Evolutionary conservation across 1,140 invertebrate genomes (phyloP), one percentile per base, ranked within the genome.

Genomic region (Drosophila obscura): DNA sequence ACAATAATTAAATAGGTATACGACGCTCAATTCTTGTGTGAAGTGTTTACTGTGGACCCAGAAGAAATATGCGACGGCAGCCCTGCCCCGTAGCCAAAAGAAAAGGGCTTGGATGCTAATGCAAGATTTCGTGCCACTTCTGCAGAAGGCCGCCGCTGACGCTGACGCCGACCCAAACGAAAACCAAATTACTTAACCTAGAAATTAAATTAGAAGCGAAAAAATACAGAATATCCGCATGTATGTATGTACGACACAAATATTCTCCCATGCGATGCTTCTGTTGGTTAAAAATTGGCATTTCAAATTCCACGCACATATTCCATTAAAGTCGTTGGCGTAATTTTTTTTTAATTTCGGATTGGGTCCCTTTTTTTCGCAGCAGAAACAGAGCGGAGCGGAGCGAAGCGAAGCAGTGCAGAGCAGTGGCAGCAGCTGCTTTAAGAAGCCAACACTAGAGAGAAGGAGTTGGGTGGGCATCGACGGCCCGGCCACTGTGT

Each of bases 291-390:
- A 61, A 13, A 39, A 66, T 43, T 61, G 56, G 46, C 48, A 68
- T 80, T 80, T 65, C 7, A 68, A 63, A 85, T 84, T 67, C 81
- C 50, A 63, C 55, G 81, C 81, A 85, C 81, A 84, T 77, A 61
- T 84, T 77, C 68, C 64, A 85, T 85, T 84, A 84, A 84, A 84
- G 81, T 66, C 68, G 81, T 74, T 84, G 81, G 68, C 73, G 75
- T 85, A 84, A 84, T 84, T 85, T 85, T 71, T 85, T 84, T 85
- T 85, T 71, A 84, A 84, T 84, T 76, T 72, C 50, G 60, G 52
- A 53, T 68, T 76, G 53, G 56, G 53, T 76, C 77, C 61, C 66
- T 80, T 80, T 80, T 80, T 80, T 51, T 15, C 43, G 44, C 24
- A 31, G 43, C 43, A 49, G 31, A 28, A 43, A 24, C 16, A 60